Conservation (phyloP, 2,888 invertebrate genomes). For the Stenoptilia bipunctidactyla region DNA sequence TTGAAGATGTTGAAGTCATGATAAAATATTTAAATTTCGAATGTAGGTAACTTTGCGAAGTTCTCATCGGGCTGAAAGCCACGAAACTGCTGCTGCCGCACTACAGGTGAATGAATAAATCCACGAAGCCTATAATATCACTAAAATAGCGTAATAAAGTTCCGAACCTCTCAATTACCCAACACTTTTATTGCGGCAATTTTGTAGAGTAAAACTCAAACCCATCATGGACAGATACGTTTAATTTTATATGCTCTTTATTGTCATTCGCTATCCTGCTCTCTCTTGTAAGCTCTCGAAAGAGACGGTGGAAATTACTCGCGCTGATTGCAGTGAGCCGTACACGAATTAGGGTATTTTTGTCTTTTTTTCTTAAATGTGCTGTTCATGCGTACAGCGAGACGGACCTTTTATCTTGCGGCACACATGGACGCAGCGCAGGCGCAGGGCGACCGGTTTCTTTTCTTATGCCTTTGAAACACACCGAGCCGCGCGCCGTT, state of each 20-base stretch:
- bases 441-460: conserved; percentile 53
- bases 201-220: conserved; percentile 55
- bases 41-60: too few species aligned
- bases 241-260: conserved; percentile 56
- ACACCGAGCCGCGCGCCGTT: conserved; percentile 33
- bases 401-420: conserved; percentile 55
- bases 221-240: conserved; percentile 46
- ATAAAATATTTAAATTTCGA: too few species aligned
- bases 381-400: conserved; percentile 54
- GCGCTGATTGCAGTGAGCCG: conserved; percentile 64
- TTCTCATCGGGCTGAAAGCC: too few species aligned
- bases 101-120: background rate
- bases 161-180: conserved; percentile 54
- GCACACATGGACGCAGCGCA: conserved; percentile 36
- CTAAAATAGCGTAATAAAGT: conserved; percentile 24
- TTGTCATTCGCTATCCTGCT: conserved; percentile 32
- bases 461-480: conserved; percentile 48
- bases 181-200: conserved; percentile 59
- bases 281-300: conserved; percentile 21
- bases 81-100: too few species aligned
- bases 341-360: conserved; percentile 64
- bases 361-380: conserved; percentile 51
- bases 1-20: too few species aligned
- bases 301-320: conserved; percentile 50
- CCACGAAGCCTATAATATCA: background rate